Percentiles rank a stretch among this genome's conserved stretches.
These are phyloP conservation scores for Halcyon malimbica DNA, from an alignment of 2,113 vertebrate genomes.

Conservation along the genomic window DNA sequence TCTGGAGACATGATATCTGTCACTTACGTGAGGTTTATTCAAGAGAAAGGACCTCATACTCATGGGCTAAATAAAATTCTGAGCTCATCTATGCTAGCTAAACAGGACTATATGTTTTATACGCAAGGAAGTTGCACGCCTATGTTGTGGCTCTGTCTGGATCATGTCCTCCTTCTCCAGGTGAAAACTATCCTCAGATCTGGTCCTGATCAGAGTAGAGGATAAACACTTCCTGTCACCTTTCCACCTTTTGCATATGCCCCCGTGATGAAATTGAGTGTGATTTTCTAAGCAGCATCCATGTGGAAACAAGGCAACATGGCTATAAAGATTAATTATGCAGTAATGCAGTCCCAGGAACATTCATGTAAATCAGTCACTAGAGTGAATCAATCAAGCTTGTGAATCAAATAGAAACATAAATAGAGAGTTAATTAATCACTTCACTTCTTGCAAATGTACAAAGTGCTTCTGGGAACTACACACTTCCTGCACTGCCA, in stretches of 20 bases:
- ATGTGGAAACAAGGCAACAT: background rate
- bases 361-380: background rate
- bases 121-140: fast-evolving
- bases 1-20: background rate
- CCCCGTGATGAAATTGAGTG: background rate
- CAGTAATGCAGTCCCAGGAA: background rate
- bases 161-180: background rate
- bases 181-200: background rate
- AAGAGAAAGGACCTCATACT: background rate
- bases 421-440: conserved; percentile 16
- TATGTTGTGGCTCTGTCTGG: background rate
- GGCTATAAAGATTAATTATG: background rate
- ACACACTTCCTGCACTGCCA: background rate
- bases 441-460: conserved; percentile 18
- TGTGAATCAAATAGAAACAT: background rate
- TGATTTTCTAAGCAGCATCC: background rate
- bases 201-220: background rate
- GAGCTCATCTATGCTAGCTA: background rate
- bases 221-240: background rate
- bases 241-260: background rate
- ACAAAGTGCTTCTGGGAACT: background rate
- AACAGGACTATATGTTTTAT: background rate
- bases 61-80: background rate
- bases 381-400: background rate
- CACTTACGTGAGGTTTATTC: background rate